Evolutionary conservation across 2,113 vertebrate species (phyloP).

Genomic region (Odontesthes bonariensis): DNA sequence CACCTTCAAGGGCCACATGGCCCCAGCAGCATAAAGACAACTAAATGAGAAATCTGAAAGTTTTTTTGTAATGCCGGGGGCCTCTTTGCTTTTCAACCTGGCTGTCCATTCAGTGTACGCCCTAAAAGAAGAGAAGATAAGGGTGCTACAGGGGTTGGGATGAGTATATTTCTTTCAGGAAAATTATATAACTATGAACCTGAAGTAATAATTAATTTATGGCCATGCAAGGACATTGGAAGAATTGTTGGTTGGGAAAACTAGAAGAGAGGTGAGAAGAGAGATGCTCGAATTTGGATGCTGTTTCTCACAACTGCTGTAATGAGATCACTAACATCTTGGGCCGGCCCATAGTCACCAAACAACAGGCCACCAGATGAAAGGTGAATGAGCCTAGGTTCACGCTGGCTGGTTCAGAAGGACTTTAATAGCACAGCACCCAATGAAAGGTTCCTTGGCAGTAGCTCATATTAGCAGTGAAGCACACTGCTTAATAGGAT

Average conservation of each 20-base stretch:
- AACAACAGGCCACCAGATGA: constrained; percentile 94
- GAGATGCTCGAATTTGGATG: constrained; percentile 62
- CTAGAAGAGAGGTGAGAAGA: constrained; percentile 32
- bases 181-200: constrained; percentile 60
- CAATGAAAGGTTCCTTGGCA: constrained; percentile 94
- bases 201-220: constrained; percentile 70
- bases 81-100: constrained; percentile 94
- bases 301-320: constrained; percentile 79
- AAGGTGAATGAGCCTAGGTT: constrained; percentile 93
- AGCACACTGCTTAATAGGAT: constrained; percentile 98
- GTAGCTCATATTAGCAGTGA: constrained; percentile 92
- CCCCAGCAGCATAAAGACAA: constrained; percentile 99
- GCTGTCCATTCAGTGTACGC: constrained; percentile 91
- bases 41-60: constrained; percentile 99
- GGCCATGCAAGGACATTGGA: constrained; percentile 26
- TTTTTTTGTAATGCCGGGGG: constrained; percentile 86
- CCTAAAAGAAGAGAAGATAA: constrained; percentile 66
- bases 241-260: constrained; percentile 15
- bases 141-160: constrained; percentile 89
- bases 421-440: constrained; percentile 92
- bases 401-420: constrained; percentile 92
- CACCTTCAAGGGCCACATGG: constrained; percentile 99
- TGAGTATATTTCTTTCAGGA: constrained; percentile 64
- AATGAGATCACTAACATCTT: constrained; percentile 99
- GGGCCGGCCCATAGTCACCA: constrained; percentile 86